These are phyloP conservation scores for Cepaea hortensis DNA, from an alignment of 2,888 invertebrate species.

Conservation along the genomic window DNA sequence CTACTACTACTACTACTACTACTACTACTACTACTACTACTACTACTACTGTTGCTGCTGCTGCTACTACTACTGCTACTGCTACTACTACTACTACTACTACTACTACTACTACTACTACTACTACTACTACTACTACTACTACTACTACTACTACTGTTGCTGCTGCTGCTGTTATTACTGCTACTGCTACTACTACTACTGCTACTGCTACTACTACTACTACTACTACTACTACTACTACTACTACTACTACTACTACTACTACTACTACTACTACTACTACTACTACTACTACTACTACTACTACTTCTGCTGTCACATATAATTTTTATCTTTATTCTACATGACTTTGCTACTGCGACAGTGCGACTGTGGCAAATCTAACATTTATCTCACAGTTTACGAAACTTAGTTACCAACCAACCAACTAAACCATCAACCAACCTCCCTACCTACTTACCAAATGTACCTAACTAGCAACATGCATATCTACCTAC, in stretches of 20 bases:
- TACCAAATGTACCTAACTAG: no score
- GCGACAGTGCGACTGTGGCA: no score
- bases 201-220: conserved; percentile 5
- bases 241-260: conserved; percentile 24
- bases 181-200: conserved; percentile 11
- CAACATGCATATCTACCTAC: no score
- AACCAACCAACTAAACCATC: no score
- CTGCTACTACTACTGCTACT: no score
- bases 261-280: neutral
- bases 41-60: no score
- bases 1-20: conserved; percentile 28
- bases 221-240: conserved; percentile 15
- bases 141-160: neutral
- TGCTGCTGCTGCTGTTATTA: neutral
- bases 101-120: no score
- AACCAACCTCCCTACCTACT: no score
- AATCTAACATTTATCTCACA: no score
- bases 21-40: neutral
- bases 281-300: conserved; percentile 29
- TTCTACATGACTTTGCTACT: no score
- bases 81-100: no score
- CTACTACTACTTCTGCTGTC: conserved; percentile 23
- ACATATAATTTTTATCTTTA: neutral
- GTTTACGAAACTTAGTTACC: no score
- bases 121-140: neutral